Evolutionary conservation across 64 coral and sea anemone species (phyloP), one percentile per base, ranked within the genome.

Genomic region (Porites lutea): DNA sequence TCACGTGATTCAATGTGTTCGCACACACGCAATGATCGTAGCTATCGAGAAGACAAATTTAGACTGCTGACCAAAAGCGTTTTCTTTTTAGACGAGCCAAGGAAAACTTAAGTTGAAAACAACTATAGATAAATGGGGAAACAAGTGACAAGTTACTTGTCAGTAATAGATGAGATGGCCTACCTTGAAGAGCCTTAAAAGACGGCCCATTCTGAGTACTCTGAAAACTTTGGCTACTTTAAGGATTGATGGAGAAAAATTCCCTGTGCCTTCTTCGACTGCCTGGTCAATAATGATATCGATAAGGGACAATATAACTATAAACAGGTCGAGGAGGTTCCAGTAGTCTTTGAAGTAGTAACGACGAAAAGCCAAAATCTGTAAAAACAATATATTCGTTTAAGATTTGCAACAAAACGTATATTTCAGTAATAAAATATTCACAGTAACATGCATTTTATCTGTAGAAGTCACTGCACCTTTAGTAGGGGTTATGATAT

Each of bases 291-390:
- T 92, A 16, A 99, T 67, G 37, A 99, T 96, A 44, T 99, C 97
- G 57, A 99, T 83, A 20, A 99, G 48, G 59, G 97, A 99, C 53
- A 99, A 48, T 18, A 88, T 60, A 47, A 99, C 94, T 13, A 99
- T 99, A 7, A 94, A 90, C 21, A 99, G 53, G 74, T 99, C 97
- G 16, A 99, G 70, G 7, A 99, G 88, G 66, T 99, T 99, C 97
- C 97, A 99, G 55, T 96, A 93, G 55, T 93, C 97, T 57, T 96
- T 99, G 85, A 99, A 99, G 62, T 99, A 99, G 78, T 79, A 90
- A 22, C 88, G 87, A 48, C 97, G 65, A 65, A 99, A 99, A 13
- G 97, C 97, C 55, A 87, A 57, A 63, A 78, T 88, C 97, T 99
- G 65, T 65, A 18, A 2, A 5, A 18, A 16, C 15, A 19, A 63